phyloP scores from a whole-genome alignment of 2,797 vertebrate species.

The Protonibea diacanthus region DNA sequence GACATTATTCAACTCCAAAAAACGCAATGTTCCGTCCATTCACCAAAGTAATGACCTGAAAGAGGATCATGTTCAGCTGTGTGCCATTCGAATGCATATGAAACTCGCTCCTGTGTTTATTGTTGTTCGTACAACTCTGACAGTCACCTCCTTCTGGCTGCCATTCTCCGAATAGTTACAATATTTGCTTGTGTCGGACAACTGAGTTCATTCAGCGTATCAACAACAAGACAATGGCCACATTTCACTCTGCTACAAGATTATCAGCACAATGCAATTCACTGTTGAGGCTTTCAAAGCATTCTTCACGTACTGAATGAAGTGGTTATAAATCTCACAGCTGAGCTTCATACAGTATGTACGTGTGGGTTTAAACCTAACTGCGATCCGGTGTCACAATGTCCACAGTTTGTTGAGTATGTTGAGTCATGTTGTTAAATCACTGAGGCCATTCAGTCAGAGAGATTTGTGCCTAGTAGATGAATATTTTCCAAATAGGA shows the following conservation, averaged over 20 bases:
- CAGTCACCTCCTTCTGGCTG: slow-evolving; percentile 69
- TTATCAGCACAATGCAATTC: slow-evolving; percentile 77
- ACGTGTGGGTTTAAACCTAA: slow-evolving; percentile 62
- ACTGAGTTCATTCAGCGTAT: slow-evolving; percentile 82
- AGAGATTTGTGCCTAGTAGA: slow-evolving; percentile 23
- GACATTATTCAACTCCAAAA: slow-evolving; percentile 52
- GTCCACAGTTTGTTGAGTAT: slow-evolving; percentile 49
- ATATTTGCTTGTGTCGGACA: slow-evolving; percentile 84
- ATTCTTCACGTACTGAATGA: slow-evolving; percentile 73
- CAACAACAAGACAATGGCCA: slow-evolving; percentile 79
- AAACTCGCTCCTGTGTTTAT: slow-evolving; percentile 44
- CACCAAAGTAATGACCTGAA: slow-evolving; percentile 23
- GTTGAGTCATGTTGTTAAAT: slow-evolving; percentile 71
- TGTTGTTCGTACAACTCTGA: slow-evolving; percentile 40
- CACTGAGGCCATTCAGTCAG: slow-evolving; percentile 56
- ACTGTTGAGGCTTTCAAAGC: slow-evolving; percentile 79
- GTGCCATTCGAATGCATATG: slow-evolving; percentile 37
- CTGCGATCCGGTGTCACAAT: slow-evolving; percentile 68
- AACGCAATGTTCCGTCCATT: slow-evolving; percentile 49
- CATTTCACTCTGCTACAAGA: slow-evolving; percentile 78
- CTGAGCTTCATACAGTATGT: slow-evolving; percentile 74
- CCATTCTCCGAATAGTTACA: slow-evolving; percentile 83
- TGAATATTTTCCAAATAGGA: slow-evolving; percentile 46
- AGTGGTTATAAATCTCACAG: slow-evolving; percentile 71
- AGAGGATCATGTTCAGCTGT: slow-evolving; percentile 26